These are phyloP conservation scores for Epirrita christyi DNA, from an alignment of 2,888 invertebrate species.

Conservation along the genomic window DNA sequence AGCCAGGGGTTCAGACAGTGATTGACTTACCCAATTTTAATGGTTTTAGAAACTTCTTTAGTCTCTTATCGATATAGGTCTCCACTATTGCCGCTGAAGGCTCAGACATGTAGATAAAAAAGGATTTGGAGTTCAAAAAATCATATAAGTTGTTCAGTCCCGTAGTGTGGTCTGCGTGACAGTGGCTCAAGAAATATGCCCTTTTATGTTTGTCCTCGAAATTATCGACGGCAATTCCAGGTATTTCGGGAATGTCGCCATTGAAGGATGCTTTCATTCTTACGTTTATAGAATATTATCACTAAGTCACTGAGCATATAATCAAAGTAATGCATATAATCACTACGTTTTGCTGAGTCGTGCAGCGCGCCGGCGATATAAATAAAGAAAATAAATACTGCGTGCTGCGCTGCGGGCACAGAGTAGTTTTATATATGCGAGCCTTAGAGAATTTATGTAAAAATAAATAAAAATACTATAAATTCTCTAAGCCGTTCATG, in stretches of 20 bases:
- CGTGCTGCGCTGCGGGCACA: too few species aligned
- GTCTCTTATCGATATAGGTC: neutral
- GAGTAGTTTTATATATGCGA: too few species aligned
- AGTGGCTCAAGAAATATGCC: conserved; percentile 87
- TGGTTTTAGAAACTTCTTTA: conserved; percentile 45
- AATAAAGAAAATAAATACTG: too few species aligned
- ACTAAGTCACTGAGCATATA: too few species aligned
- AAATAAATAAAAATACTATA: too few species aligned
- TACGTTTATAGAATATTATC: neutral
- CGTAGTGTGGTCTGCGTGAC: conserved; percentile 86
- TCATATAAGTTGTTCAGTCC: conserved; percentile 66
- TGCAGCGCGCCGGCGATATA: too few species aligned
- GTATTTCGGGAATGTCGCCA: conserved; percentile 86
- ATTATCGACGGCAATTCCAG: conserved; percentile 86
- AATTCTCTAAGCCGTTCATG: too few species aligned
- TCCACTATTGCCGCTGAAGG: conserved; percentile 52
- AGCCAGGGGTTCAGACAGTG: neutral
- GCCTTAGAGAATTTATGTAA: too few species aligned
- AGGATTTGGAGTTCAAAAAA: conserved; percentile 38
- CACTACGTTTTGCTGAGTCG: too few species aligned
- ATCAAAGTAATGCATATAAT: too few species aligned
- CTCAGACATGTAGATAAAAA: conserved; percentile 56
- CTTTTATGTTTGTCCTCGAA: conserved; percentile 75
- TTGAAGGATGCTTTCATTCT: conserved; percentile 70
- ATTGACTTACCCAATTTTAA: conserved; percentile 52